A percentile compares a stretch with the other conserved stretches of the same genome.
phyloP scores from a whole-genome alignment of 35 echinoderm and acorn worm genomes.

The Ophiothrix spiculata region DNA sequence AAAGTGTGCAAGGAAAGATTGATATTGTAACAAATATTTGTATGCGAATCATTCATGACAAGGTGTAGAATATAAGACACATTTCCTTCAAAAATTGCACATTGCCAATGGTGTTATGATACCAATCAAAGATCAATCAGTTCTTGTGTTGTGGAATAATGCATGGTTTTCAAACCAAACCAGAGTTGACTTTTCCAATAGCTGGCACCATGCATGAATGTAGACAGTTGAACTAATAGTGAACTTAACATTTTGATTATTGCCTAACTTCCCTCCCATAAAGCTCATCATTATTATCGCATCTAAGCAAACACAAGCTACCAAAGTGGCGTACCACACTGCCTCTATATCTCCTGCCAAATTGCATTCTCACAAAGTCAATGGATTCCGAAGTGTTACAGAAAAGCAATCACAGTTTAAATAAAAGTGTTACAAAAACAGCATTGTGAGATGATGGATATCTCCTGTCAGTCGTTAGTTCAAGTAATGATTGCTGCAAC shows the following conservation, averaged over 20 bases:
- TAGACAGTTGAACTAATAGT: neutral
- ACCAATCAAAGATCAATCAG: neutral
- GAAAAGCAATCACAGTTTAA: neutral
- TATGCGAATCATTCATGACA: too few species aligned
- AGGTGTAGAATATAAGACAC: too few species aligned
- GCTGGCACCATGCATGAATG: neutral
- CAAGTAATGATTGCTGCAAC: neutral
- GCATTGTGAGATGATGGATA: conserved; percentile 9
- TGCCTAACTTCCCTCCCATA: neutral
- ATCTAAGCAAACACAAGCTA: neutral
- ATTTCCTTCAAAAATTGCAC: neutral
- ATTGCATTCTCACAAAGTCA: neutral
- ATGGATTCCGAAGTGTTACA: neutral
- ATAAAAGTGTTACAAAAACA: neutral
- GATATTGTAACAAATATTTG: too few species aligned
- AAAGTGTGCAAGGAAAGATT: too few species aligned
- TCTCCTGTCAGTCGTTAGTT: neutral
- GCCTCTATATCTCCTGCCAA: neutral
- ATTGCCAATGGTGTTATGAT: neutral
- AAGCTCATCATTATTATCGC: conserved; percentile 1
- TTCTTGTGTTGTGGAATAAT: neutral
- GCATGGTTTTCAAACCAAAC: neutral
- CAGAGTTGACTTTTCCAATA: neutral
- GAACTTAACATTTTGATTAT: conserved; percentile 2
- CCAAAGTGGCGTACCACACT: neutral